Base-by-base conservation (phyloP, 2,888 invertebrate genomes). In the Aromia moschata region DNA sequence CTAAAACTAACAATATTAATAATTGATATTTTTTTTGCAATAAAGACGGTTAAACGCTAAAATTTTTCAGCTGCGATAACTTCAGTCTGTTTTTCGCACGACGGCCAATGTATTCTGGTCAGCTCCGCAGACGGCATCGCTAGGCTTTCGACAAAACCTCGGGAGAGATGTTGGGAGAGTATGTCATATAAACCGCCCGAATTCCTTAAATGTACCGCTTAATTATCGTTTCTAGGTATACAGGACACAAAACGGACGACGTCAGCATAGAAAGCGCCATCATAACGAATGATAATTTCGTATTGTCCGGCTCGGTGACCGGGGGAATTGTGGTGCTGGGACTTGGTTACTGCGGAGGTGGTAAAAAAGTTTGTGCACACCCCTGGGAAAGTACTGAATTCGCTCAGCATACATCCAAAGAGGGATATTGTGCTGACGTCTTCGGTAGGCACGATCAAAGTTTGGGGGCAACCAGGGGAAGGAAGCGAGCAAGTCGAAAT, bases 281-380 rank as follows among this genome's bases (percentile, higher is more conserved):
- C 0, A 90, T 93, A 78, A 84, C 87, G 53, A 91, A 88, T 64
- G 98, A 98, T 77, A 90, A 90, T 43, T 89, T 90, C 70, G 88
- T 99, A 40, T 82, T 98, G 37, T 93, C 94, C 14, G 98, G 98
- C 0, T 96, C 97, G 0, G 91, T 91, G 10, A 90, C 92, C 60
- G 98, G 98, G n/a, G 0, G 85, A 86, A 68, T 82, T 96, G 3
- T 93, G 91, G 83, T 87, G 89, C 70, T 99, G 96, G 94, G 95
- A 97, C 81, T 84, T 99, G 38, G 87, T 97, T 2, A 90, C 90
- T 63, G 88, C 89, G 2, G 85, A 86, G 70, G 81, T 91, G 1
- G 75, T 82, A 41, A 74, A 81, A 41, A 70, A 85, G 84, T 79
- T 85, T 18, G 69, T 80, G 1, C 87, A 88, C 68, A 82, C 78